phyloP scores from a whole-genome alignment of 1,140 invertebrate species.

The Drosophila novamexicana region DNA sequence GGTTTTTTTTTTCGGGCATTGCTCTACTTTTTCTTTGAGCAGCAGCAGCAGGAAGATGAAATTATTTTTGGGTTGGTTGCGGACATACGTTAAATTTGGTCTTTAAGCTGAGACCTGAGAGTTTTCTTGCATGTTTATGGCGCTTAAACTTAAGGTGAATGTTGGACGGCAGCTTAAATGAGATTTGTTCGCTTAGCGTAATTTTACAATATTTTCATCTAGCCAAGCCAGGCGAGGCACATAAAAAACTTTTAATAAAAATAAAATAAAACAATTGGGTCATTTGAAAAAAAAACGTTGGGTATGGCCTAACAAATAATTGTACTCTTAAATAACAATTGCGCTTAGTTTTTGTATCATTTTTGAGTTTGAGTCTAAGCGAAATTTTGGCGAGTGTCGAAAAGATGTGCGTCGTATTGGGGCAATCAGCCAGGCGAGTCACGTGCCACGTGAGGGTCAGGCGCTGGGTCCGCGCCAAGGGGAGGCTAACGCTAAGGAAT shows the following conservation, averaged over 20 bases:
- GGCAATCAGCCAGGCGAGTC: slow-evolving; percentile 58
- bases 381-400: slow-evolving; percentile 23
- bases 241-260: not conserved
- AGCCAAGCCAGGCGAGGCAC: not conserved
- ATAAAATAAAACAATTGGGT: slow-evolving; percentile 8
- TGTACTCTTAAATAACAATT: slow-evolving; percentile 15
- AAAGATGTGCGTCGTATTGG: not conserved
- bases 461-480: slow-evolving; percentile 51
- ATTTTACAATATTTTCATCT: not conserved
- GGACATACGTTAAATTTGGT: slow-evolving; percentile 52
- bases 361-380: slow-evolving; percentile 26
- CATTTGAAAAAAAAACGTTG: not conserved
- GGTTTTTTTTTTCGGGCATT: slow-evolving; percentile 54
- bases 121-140: slow-evolving; percentile 21
- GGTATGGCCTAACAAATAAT: not conserved
- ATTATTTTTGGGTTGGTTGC: slow-evolving; percentile 57
- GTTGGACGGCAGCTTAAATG: slow-evolving; percentile 16
- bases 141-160: slow-evolving; percentile 26
- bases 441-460: slow-evolving; percentile 62
- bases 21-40: slow-evolving; percentile 66
- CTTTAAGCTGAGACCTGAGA: slow-evolving; percentile 49
- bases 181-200: slow-evolving; percentile 6
- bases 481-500: slow-evolving; percentile 56
- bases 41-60: slow-evolving; percentile 52
- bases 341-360: slow-evolving; percentile 10